Percentiles rank a stretch among this genome's conserved stretches.
These are phyloP conservation scores for Chamaea fasciata DNA, from an alignment of 2,113 vertebrate genomes.

Conservation along the genomic window DNA sequence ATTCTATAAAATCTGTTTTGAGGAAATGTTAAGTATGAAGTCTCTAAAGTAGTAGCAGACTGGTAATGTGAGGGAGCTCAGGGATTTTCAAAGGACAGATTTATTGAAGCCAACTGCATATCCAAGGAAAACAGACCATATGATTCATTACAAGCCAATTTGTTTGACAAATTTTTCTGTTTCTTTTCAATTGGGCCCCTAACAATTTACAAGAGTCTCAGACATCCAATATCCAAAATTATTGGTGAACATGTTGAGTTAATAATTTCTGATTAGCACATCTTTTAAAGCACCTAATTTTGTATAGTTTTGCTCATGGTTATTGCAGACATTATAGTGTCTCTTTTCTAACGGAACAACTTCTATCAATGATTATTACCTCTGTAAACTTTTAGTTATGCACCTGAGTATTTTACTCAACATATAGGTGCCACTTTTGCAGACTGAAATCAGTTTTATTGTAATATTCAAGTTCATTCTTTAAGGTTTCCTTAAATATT, in stretches of 20 bases:
- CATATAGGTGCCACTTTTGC: fast-evolving
- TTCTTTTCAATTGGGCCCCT: background rate
- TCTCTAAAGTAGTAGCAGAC: background rate
- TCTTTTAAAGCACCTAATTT: background rate
- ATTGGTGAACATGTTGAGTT: background rate
- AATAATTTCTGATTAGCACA: background rate
- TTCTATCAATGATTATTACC: background rate
- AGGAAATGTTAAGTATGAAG: background rate
- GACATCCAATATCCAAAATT: background rate
- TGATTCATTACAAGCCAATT: background rate
- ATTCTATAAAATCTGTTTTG: background rate
- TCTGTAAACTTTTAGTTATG: background rate
- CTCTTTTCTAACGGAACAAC: background rate
- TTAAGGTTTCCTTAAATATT: background rate
- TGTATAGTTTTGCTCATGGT: background rate
- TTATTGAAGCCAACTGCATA: background rate
- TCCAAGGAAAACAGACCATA: background rate
- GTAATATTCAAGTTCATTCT: background rate
- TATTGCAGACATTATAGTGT: background rate
- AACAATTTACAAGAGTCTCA: background rate
- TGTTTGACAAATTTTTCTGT: background rate
- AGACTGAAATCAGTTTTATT: background rate
- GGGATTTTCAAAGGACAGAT: background rate
- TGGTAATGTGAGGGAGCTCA: background rate
- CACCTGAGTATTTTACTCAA: background rate